Evolutionary conservation across 1,140 invertebrate species (phyloP).

Genomic region (Musca domestica): DNA sequence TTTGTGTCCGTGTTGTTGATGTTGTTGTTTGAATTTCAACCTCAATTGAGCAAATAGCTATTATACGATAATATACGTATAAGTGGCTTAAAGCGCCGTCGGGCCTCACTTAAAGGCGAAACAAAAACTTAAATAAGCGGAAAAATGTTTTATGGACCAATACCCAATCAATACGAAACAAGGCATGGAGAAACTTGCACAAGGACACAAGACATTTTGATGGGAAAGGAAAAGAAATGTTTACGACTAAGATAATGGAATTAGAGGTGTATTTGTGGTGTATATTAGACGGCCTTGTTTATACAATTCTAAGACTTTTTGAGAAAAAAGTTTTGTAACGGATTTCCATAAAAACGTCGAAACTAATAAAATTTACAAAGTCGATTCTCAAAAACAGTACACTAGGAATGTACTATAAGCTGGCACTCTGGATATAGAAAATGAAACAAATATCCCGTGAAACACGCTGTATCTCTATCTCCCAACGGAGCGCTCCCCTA

Average conservation of each 20-base stretch:
- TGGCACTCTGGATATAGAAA: too few relatives aligned
- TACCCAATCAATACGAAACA: not conserved
- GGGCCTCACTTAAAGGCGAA: not conserved
- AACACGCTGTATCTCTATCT: too few relatives aligned
- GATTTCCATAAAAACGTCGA: too few relatives aligned
- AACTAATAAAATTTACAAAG: too few relatives aligned
- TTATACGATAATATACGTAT: slow-evolving; percentile 37
- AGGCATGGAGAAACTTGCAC: not conserved
- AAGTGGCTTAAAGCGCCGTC: slow-evolving; percentile 41
- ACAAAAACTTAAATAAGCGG: slow-evolving; percentile 11
- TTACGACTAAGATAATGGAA: not conserved
- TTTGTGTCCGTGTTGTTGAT: not conserved
- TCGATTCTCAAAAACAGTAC: too few relatives aligned
- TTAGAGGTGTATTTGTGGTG: not conserved
- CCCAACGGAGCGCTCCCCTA: too few relatives aligned
- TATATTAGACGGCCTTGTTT: too few relatives aligned
- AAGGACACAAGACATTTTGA: not conserved
- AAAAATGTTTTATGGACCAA: slow-evolving; percentile 20
- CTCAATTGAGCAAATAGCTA: slow-evolving; percentile 54
- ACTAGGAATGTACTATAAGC: too few relatives aligned
- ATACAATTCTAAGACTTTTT: too few relatives aligned
- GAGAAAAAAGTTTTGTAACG: too few relatives aligned
- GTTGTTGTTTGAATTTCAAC: slow-evolving; percentile 41
- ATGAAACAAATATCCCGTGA: too few relatives aligned
- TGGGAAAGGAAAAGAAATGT: not conserved